Percentiles rank a stretch among this genome's conserved stretches.
phyloP scores from a whole-genome alignment of 2,888 invertebrate genomes.

The Abscondita cerata region DNA sequence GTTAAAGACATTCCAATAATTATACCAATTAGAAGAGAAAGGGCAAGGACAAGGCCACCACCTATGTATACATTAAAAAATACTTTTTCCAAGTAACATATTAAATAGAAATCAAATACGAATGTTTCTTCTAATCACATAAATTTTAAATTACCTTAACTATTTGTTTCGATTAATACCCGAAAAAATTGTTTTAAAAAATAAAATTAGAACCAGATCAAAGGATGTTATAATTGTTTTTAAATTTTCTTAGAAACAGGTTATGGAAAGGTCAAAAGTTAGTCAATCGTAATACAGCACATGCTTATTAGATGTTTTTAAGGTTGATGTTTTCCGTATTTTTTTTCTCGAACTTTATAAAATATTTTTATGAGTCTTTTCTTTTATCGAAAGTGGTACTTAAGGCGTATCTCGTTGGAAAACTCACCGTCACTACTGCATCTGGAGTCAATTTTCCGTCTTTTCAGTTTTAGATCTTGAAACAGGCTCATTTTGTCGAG shows the following conservation, averaged over 20 bases:
- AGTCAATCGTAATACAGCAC: neutral
- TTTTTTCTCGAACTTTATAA: neutral
- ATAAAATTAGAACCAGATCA: no score
- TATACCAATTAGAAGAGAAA: conserved; percentile 8
- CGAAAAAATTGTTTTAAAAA: no score
- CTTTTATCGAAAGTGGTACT: neutral
- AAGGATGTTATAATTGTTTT: no score
- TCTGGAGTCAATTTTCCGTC: conserved; percentile 96
- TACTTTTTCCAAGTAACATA: no score
- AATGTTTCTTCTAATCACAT: no score
- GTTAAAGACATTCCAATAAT: conserved; percentile 8
- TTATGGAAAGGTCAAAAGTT: conserved; percentile 2
- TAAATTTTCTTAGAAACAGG: neutral
- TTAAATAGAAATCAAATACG: no score
- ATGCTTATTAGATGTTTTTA: no score
- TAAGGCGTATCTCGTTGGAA: neutral
- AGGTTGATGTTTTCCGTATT: no score
- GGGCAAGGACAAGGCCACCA: conserved; percentile 9
- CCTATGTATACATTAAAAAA: no score
- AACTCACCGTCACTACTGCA: conserved; percentile 92
- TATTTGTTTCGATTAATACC: no score
- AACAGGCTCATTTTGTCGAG: conserved; percentile 99
- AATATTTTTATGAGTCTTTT: neutral
- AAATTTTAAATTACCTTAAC: no score
- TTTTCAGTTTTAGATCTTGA: conserved; percentile 97